These are phyloP conservation scores for Abrostola triplasia DNA, from an alignment of 2,888 invertebrate species.

Conservation along the genomic window DNA sequence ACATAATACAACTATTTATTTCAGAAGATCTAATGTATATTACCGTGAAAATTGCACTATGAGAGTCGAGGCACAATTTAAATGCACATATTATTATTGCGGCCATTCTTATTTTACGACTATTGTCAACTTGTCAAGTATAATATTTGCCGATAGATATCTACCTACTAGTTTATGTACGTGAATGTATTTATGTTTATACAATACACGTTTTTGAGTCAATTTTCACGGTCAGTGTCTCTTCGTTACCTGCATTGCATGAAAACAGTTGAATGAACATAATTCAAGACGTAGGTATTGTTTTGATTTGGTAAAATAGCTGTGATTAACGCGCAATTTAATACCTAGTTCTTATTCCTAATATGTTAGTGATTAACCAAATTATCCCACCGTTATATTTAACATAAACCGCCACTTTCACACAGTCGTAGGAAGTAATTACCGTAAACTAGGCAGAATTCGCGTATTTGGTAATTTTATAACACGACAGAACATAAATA, in stretches of 20 bases:
- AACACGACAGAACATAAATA: slow-evolving; percentile 51
- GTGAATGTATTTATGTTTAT: slow-evolving; percentile 59
- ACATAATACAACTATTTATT: slow-evolving; percentile 46
- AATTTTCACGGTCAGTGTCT: slow-evolving; percentile 73
- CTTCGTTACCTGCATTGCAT: slow-evolving; percentile 67
- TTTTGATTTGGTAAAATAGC: slow-evolving; percentile 43
- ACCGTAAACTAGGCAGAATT: slow-evolving; percentile 65
- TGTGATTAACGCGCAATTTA: not conserved
- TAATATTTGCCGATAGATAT: slow-evolving; percentile 44
- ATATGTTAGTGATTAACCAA: not conserved
- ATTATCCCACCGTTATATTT: slow-evolving; percentile 62
- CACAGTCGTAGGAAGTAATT: slow-evolving; percentile 73
- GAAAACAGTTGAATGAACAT: slow-evolving; percentile 59
- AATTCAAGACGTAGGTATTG: slow-evolving; percentile 55
- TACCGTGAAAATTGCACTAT: slow-evolving; percentile 41
- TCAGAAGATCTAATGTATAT: slow-evolving; percentile 32
- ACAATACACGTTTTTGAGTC: slow-evolving; percentile 71
- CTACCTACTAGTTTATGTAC: slow-evolving; percentile 57
- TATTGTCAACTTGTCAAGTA: slow-evolving; percentile 51
- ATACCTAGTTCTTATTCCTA: slow-evolving; percentile 15
- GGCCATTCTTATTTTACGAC: slow-evolving; percentile 57
- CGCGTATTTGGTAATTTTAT: slow-evolving; percentile 57
- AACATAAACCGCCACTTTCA: slow-evolving; percentile 61
- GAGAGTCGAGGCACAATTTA: slow-evolving; percentile 45
- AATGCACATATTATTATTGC: slow-evolving; percentile 57